Evolutionary conservation across 92 coral and sea anemone genomes (phyloP).

Genomic region (Metridium senile): DNA sequence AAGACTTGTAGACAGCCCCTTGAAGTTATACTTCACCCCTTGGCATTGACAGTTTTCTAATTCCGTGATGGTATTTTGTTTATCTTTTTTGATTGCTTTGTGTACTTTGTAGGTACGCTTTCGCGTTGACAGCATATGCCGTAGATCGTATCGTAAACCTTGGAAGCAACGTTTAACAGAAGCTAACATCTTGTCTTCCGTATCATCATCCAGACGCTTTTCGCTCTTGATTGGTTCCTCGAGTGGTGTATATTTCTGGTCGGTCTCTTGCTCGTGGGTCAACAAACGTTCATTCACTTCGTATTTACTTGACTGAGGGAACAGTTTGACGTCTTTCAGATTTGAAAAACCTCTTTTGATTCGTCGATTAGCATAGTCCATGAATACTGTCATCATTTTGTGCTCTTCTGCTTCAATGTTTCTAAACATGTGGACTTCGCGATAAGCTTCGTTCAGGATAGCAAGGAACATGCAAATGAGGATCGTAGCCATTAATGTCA

Average conservation of each 20-base stretch:
- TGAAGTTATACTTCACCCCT: constrained; percentile 22
- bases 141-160: constrained; percentile 52
- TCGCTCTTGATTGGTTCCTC: constrained; percentile 2
- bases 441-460: constrained; percentile 86
- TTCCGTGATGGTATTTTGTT: not conserved
- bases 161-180: constrained; percentile 53
- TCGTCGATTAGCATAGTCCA: constrained; percentile 64
- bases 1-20: constrained; percentile 25
- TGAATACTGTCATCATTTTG: constrained; percentile 71
- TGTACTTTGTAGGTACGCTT: constrained; percentile 57
- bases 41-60: constrained; percentile 20
- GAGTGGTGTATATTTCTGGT: constrained; percentile 56
- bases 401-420: constrained; percentile 62
- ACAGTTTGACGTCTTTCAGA: constrained; percentile 49
- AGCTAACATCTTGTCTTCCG: constrained; percentile 48
- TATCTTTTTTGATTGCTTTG: constrained; percentile 15
- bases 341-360: constrained; percentile 40
- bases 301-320: constrained; percentile 65
- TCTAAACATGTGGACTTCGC: constrained; percentile 61
- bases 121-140: constrained; percentile 23
- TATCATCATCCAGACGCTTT: constrained; percentile 5
- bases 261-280: constrained; percentile 12
- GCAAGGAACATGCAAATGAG: constrained; percentile 93
- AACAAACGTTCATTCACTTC: constrained; percentile 35
- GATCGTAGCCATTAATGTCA: constrained; percentile 82